A percentile compares a stretch with the other conserved stretches of the same genome.
Conservation (phyloP, 2,888 invertebrate genomes). For the Watsonalla cultraria region DNA sequence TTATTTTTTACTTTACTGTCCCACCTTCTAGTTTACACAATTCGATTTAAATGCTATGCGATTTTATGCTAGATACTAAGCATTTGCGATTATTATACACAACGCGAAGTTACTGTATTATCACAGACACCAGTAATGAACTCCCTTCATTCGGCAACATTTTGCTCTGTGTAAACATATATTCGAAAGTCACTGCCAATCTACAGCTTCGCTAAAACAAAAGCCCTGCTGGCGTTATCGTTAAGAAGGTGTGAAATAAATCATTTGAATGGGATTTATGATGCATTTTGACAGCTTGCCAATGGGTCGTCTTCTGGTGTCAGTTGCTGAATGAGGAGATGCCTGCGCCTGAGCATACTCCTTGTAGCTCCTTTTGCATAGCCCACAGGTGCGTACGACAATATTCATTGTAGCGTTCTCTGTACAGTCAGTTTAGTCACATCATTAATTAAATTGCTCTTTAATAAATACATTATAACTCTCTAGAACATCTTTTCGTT, state of each 20-base stretch:
- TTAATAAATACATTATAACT: too few relatives aligned
- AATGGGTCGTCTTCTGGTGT: background rate
- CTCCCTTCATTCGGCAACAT: background rate
- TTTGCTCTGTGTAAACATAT: background rate
- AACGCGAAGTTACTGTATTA: background rate
- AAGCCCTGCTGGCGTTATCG: constrained; percentile 5
- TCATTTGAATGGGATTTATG: constrained; percentile 41
- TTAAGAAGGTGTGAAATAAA: constrained; percentile 11
- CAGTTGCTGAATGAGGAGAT: background rate
- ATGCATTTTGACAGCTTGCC: constrained; percentile 40
- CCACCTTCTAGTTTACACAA: too few relatives aligned
- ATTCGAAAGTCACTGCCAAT: too few relatives aligned
- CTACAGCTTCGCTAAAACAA: background rate
- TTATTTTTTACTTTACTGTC: constrained; percentile 3
- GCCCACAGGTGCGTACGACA: constrained; percentile 6
- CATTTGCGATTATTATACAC: background rate
- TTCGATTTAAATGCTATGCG: constrained; percentile 12
- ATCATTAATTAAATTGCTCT: too few relatives aligned
- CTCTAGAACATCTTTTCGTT: too few relatives aligned
- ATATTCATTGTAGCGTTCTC: constrained; percentile 1
- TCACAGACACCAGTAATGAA: too few relatives aligned
- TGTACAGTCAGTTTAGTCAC: too few relatives aligned
- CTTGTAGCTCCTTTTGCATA: background rate
- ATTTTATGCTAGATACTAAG: background rate
- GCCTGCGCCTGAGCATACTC: too few relatives aligned